Conservation (phyloP, 2,113 vertebrate species). For the Bufo bufo region DNA sequence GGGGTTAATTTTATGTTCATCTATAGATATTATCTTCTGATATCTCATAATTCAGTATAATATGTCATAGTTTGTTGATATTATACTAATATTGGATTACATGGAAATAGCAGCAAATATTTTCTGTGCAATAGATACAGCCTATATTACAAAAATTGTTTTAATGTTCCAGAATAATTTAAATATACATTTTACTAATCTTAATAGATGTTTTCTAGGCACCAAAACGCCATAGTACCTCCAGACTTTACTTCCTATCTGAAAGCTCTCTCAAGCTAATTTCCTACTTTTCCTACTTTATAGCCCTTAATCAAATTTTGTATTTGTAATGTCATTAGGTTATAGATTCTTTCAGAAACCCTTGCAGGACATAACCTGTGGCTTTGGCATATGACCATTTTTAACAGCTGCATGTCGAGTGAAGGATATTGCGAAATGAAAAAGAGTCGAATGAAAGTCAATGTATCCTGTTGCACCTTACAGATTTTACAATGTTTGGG, state of each 20-base stretch:
- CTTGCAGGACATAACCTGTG: constrained; percentile 23
- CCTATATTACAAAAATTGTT: neutral
- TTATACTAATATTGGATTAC: neutral
- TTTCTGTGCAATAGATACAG: neutral
- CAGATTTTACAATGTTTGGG: neutral
- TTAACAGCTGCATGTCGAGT: neutral
- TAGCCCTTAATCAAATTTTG: constrained; percentile 23
- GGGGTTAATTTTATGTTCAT: neutral
- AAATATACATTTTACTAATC: neutral
- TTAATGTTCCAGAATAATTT: neutral
- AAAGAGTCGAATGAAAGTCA: neutral
- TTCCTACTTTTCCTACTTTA: constrained; percentile 41
- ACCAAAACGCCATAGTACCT: neutral
- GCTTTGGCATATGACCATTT: constrained; percentile 15
- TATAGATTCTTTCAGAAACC: constrained; percentile 42
- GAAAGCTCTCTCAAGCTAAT: neutral
- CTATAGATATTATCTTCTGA: neutral
- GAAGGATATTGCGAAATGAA: neutral
- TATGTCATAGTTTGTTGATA: neutral
- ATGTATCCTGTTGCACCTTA: neutral
- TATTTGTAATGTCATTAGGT: constrained; percentile 46
- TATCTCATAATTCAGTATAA: no score
- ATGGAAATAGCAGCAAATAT: neutral
- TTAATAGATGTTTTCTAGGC: neutral
- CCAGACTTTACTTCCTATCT: constrained; percentile 18